These are phyloP conservation scores for Corvus moneduloides DNA, from an alignment of 2,113 vertebrate genomes.

Conservation along the genomic window DNA sequence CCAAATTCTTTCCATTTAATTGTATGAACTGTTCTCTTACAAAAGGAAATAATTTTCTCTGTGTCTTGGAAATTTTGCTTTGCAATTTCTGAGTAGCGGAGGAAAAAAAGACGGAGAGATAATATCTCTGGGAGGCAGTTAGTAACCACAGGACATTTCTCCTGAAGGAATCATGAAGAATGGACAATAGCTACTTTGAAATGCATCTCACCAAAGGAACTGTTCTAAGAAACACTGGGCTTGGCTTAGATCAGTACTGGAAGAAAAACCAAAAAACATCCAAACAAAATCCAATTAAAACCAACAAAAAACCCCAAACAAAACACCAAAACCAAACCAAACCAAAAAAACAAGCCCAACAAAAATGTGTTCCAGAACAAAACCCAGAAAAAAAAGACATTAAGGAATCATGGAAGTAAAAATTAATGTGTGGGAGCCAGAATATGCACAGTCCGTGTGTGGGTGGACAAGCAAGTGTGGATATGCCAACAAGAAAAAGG, in stretches of 20 bases:
- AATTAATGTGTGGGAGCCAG: background rate
- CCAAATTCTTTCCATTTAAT: background rate
- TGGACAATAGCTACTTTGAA: background rate
- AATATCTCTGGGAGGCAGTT: background rate
- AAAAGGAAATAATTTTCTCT: background rate
- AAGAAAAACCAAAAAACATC: background rate
- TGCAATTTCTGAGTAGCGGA: background rate
- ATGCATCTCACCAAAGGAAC: background rate
- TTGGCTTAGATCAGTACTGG: background rate
- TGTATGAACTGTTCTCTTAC: background rate
- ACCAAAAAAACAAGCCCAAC: background rate
- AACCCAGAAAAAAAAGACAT: background rate
- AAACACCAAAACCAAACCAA: background rate
- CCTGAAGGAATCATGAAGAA: background rate
- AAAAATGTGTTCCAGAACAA: background rate
- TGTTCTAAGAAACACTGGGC: background rate
- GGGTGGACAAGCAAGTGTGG: background rate
- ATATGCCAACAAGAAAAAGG: constrained; percentile 4
- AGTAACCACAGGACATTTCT: background rate
- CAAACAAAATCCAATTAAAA: background rate
- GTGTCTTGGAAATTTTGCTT: background rate
- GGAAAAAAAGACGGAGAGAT: background rate
- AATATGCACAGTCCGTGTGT: background rate
- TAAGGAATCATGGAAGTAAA: background rate
- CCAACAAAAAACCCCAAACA: background rate